A percentile compares a stretch with the other conserved stretches of the same genome.
phyloP scores from a whole-genome alignment of 1,140 invertebrate species.

The Trinorchestia longiramus region DNA sequence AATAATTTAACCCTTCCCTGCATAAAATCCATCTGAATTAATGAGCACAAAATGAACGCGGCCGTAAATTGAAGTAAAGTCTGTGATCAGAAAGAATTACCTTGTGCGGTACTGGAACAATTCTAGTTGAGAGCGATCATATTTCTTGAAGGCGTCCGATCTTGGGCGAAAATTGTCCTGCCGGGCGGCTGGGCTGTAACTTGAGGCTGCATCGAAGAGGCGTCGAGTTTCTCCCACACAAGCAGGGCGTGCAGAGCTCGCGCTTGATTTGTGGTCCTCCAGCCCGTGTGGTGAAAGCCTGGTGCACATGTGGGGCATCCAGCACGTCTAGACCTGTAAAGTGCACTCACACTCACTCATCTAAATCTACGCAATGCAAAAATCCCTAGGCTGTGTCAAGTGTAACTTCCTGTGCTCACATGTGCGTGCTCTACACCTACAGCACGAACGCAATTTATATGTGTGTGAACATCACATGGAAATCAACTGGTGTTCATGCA shows the following conservation, averaged over 20 bases:
- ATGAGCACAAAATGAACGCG: not conserved
- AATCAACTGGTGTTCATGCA: too few relatives aligned
- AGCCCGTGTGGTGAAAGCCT: not conserved
- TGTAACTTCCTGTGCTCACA: not conserved
- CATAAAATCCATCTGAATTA: not conserved
- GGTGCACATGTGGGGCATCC: not conserved
- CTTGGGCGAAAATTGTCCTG: constrained; percentile 8
- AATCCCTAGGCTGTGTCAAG: not conserved
- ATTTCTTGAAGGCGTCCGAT: constrained; percentile 18
- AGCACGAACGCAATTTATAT: too few relatives aligned
- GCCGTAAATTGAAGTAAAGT: not conserved
- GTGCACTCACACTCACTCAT: not conserved
- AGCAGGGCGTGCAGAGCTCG: not conserved
- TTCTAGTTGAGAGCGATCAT: not conserved
- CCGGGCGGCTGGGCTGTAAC: not conserved
- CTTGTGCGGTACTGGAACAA: not conserved
- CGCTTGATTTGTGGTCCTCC: not conserved
- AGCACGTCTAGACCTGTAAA: not conserved
- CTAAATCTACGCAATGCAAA: not conserved
- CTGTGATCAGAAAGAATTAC: constrained; percentile 7
- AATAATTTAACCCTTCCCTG: not conserved
- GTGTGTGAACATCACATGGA: too few relatives aligned
- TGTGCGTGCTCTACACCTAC: not conserved
- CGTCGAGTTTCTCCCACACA: constrained; percentile 5
- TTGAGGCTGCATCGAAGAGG: not conserved